Evolutionary conservation across 23 tunicate genomes (phyloP), one percentile per base, ranked within the genome.

Genomic region (Clavelina lepadiformis): DNA sequence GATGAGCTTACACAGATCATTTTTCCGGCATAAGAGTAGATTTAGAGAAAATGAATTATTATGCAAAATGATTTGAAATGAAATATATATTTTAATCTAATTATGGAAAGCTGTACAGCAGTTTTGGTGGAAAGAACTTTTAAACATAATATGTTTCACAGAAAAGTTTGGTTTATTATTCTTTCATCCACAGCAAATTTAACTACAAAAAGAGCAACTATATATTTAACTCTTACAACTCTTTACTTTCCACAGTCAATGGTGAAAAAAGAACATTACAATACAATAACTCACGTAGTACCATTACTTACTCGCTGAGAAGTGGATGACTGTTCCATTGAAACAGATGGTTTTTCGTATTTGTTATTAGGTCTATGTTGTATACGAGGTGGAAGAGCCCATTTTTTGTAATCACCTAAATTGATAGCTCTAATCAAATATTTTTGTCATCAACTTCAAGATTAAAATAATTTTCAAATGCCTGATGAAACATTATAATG

Each of bases 301-400:
- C n/a, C n/a, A n/a, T n/a, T n/a, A 8, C 58, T 68, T 35, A 86
- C 95, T 63, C 75, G 68, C 50, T 82, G 82, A 37, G 78, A 86
- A 2, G 95, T 86, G 37, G 95, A 86, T 3, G 74, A 57, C 41
- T 65, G 35, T 35, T 86, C 95, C 95, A 86, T 86, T 47, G 77
- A 77, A 18, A 79, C 79, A 2, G 35, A 71, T 23, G 95, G 95
- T 49, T 69, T 66, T 54, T 45, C 72, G 58, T 77, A 86, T 32
- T 72, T 72, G 5, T 67, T 34, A 20, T 86, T 74, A 2, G 78
- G 86, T 4, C 79, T 67, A 20, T 54, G 60, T 56, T 74, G 71
- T 6, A 55, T 80, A 7, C 95, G 78, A 1, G 85, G 95, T 28
- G 79, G 85, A 21, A 86, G 36, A 25, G 33, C 58, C 95, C 95